phyloP scores from a whole-genome alignment of 1,140 invertebrate genomes.

The Halyomorpha halys region DNA sequence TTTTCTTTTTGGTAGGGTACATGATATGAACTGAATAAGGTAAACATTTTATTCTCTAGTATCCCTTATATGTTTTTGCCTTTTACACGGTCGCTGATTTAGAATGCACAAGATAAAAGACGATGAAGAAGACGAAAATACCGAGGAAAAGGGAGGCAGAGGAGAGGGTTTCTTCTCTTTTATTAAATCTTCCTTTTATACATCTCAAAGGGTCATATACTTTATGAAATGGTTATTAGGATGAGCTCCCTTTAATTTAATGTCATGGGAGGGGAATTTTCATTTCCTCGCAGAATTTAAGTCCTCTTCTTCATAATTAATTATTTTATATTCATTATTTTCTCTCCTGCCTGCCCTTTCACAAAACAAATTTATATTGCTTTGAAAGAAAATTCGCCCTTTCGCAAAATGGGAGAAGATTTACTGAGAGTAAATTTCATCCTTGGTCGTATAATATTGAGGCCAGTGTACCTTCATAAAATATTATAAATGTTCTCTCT shows the following conservation, averaged over 20 bases:
- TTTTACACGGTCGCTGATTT: background rate
- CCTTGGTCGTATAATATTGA: too few species aligned
- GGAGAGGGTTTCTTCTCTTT: slow-evolving; percentile 13
- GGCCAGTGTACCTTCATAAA: too few species aligned
- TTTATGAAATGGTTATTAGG: slow-evolving; percentile 18
- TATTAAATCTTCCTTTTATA: slow-evolving; percentile 19
- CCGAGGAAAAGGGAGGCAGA: background rate
- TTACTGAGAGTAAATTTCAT: too few species aligned
- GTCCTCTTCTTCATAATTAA: slow-evolving; percentile 19
- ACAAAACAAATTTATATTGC: too few species aligned
- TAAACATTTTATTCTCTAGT: too few species aligned
- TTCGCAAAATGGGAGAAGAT: too few species aligned
- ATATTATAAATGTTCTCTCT: too few species aligned
- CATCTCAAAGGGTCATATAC: slow-evolving; percentile 18
- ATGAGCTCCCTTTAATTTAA: slow-evolving; percentile 18
- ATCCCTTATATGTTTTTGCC: too few species aligned
- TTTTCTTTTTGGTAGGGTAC: too few species aligned
- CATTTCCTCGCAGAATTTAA: slow-evolving; percentile 12
- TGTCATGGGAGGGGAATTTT: slow-evolving; percentile 12
- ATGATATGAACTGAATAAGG: too few species aligned
- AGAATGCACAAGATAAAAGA: background rate
- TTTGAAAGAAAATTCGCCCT: too few species aligned
- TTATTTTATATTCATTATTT: slow-evolving; percentile 17
- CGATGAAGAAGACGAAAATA: background rate
- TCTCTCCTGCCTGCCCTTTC: background rate